Evolutionary conservation across 1,140 invertebrate species (phyloP), one percentile per base, ranked within the genome.

Genomic region (Belonocnema kinseyi): DNA sequence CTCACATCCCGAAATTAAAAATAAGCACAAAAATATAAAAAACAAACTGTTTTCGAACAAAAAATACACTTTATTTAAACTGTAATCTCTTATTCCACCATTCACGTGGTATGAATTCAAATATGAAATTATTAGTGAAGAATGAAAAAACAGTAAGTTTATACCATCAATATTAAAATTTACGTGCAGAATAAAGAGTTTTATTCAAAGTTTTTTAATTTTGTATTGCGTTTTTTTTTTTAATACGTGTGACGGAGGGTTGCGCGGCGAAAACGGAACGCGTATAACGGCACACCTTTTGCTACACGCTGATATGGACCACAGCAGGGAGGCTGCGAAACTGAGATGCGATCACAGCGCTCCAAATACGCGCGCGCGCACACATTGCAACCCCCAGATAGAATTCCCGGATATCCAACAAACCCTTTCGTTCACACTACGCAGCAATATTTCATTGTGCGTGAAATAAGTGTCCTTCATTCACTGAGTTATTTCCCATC

Each of bases 301-400:
- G 66, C 81, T 78, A 84, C 79, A 84, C 85, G 79, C 77, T 85
- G 87, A 87, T 87, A 85, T 85, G 89, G 86, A 87, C 85, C 89
- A 81, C 82, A 82, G 82, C 89, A 89, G 89, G 89, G 89, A 90
- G 87, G 90, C 90, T 91, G 90, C 86, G 87, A 89, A 85, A 91
- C 90, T 91, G 89, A 90, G 87, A 88, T 89, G 84, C 86, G 82
- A 90, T 82, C 82, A 83, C 83, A 85, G 85, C 85, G 85, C 85
- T 82, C 80, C 76, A 52, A 85, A 74, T 85, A 85, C 88, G 87
- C 88, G 89, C 89, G 89, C 89, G 86, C 86, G 80, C 74, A 33
- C 58, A 50, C 12, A 77, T 79, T 70, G 17, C 78, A 77, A 75
- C 77, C 78, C 74, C 78, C 77, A 75, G 53, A 74, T 70, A 77